Conservation (phyloP, 2,113 vertebrate genomes). For the Brevimyrus niger region DNA sequence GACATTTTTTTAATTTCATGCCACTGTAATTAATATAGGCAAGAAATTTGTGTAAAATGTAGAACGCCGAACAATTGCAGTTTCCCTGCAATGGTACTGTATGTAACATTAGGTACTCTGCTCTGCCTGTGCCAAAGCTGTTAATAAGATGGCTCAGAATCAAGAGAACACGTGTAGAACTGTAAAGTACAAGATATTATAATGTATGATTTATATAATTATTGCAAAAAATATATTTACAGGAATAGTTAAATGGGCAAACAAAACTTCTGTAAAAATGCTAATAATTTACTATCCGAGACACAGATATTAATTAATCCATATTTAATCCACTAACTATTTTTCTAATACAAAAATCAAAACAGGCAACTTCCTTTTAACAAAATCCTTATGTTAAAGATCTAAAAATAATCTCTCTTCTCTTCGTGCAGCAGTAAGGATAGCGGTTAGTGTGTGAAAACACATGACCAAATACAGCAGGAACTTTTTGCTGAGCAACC, state of each 20-base stretch:
- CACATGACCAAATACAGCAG: neutral
- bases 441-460: neutral
- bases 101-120: neutral
- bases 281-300: neutral
- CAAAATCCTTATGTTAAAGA: no score
- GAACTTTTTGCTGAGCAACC: neutral
- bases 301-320: neutral
- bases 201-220: neutral
- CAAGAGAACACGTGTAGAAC: neutral
- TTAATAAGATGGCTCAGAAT: neutral
- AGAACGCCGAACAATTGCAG: neutral
- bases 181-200: neutral
- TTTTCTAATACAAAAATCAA: no score
- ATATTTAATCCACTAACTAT: no score
- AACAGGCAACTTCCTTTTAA: no score
- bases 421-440: no score
- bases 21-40: neutral
- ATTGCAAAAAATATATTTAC: neutral
- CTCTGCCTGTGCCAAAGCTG: neutral
- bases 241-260: neutral
- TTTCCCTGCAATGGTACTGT: neutral
- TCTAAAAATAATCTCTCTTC: no score
- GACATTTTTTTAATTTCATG: neutral
- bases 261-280: neutral
- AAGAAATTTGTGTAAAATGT: neutral